phyloP scores from a whole-genome alignment of 2,888 invertebrate genomes.

The Cheilosia pagana region DNA sequence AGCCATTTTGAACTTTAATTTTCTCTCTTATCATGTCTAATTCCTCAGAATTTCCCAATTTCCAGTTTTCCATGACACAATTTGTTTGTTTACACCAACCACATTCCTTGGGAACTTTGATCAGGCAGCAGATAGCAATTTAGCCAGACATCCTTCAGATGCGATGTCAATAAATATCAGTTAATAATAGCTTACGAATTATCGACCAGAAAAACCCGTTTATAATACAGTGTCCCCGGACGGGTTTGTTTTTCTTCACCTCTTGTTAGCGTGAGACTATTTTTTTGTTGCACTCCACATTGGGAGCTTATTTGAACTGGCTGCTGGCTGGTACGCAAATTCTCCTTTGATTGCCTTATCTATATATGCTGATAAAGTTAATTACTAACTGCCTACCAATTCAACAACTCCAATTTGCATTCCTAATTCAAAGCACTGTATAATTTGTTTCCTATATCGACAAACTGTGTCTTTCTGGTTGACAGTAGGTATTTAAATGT shows the following conservation, averaged over 20 bases:
- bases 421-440: not conserved
- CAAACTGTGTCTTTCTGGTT: not conserved
- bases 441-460: conserved; percentile 12
- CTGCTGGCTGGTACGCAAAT: conserved; percentile 3
- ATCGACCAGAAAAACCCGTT: conserved; percentile 66
- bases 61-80: conserved; percentile 31
- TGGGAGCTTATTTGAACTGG: not conserved
- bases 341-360: not conserved
- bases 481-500: not conserved
- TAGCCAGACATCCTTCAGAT: conserved; percentile 56
- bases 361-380: not conserved
- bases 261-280: conserved; percentile 42
- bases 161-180: conserved; percentile 21
- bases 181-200: conserved; percentile 36
- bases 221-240: conserved; percentile 43
- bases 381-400: not conserved
- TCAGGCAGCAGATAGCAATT: conserved; percentile 18
- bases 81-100: conserved; percentile 28
- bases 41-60: conserved; percentile 1
- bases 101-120: conserved; percentile 59
- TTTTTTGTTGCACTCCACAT: not conserved
- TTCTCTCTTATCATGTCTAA: not conserved
- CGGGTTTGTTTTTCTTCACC: conserved; percentile 33
- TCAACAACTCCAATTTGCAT: conserved; percentile 5
- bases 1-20: not conserved